Evolutionary conservation across 2,113 vertebrate genomes (phyloP).

Genomic region (Prunella fulvescens): DNA sequence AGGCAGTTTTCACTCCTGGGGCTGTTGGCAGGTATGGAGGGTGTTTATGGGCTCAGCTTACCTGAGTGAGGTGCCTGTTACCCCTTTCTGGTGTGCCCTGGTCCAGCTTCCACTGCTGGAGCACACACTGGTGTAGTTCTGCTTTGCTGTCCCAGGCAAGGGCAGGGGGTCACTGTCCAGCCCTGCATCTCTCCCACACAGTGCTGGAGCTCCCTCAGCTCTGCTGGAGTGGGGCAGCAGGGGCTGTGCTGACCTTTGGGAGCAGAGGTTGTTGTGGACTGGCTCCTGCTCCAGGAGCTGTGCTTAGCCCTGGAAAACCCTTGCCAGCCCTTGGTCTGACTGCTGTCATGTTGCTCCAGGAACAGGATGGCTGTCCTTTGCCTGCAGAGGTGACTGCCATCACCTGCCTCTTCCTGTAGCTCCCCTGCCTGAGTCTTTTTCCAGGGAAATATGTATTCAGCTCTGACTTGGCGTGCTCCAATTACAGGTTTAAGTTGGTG

Average conservation of each 20-base stretch:
- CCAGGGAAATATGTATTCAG: neutral
- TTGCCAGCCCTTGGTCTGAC: rapidly evolving
- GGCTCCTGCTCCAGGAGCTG: neutral
- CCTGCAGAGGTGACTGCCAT: neutral
- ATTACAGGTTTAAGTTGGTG: neutral
- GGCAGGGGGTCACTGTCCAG: neutral
- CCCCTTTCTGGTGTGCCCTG: neutral
- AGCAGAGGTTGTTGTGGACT: neutral
- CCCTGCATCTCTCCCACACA: rapidly evolving
- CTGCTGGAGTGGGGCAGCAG: neutral
- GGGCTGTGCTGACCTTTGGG: neutral
- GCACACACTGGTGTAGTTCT: rapidly evolving
- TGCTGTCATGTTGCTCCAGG: neutral
- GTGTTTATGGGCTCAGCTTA: neutral
- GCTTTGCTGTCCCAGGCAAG: neutral
- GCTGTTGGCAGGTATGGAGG: neutral
- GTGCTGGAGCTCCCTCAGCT: neutral
- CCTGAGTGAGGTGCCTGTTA: neutral
- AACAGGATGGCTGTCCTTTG: neutral
- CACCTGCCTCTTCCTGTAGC: neutral
- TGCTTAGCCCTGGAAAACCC: neutral
- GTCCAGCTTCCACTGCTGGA: neutral
- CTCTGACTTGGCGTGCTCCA: neutral
- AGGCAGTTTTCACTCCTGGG: neutral
- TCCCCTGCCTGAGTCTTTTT: neutral